phyloP scores from a whole-genome alignment of 2,888 invertebrate species.

The Ornithoptera priamus region DNA sequence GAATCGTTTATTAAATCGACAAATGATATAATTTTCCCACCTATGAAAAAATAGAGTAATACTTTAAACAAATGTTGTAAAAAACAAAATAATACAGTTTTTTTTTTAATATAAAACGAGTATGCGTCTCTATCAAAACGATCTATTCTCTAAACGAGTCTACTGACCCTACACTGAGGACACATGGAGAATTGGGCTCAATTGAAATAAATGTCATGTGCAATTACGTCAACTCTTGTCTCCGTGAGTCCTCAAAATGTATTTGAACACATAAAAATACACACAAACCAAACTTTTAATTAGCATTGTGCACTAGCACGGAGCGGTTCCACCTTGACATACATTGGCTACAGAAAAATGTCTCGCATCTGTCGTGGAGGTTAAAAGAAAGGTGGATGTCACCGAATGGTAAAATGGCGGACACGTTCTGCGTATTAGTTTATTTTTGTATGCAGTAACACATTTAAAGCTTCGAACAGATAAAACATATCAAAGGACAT shows the following conservation, averaged over 20 bases:
- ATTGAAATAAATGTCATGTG: constrained; percentile 28
- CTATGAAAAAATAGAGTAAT: background rate
- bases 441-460: constrained; percentile 46
- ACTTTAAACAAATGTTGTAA: background rate
- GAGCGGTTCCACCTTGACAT: constrained; percentile 55
- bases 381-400: constrained; percentile 61
- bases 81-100: background rate
- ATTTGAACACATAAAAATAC: constrained; percentile 28
- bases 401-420: constrained; percentile 51
- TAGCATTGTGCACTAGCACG: constrained; percentile 29
- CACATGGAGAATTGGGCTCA: constrained; percentile 19
- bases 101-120: constrained; percentile 14
- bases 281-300: constrained; percentile 29
- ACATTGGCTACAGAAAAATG: constrained; percentile 48
- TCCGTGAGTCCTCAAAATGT: constrained; percentile 28
- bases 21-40: background rate
- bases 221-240: constrained; percentile 26
- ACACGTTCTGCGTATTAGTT: constrained; percentile 42
- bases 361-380: constrained; percentile 46
- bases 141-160: constrained; percentile 13
- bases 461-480: constrained; percentile 1
- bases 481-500: no score
- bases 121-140: constrained; percentile 11
- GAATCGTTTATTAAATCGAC: background rate
- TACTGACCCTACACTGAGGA: constrained; percentile 19